These are phyloP conservation scores for Eristalis pertinax DNA, from an alignment of 2,888 invertebrate species.

Conservation along the genomic window DNA sequence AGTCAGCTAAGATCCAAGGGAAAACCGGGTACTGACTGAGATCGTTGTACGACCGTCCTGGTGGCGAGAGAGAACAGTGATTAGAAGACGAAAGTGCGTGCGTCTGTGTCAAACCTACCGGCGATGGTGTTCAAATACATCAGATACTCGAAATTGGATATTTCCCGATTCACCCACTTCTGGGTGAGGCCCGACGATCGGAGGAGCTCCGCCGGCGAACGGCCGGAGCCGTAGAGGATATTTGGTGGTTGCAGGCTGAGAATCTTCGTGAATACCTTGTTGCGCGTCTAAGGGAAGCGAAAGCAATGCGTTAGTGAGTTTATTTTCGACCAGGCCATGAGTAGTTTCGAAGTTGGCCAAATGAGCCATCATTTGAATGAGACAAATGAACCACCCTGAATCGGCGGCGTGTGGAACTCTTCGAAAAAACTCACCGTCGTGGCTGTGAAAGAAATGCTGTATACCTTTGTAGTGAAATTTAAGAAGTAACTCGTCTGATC, in stretches of 20 bases:
- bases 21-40: constrained; percentile 91
- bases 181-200: constrained; percentile 84
- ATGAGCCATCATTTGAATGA: too few relatives aligned
- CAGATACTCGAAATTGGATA: constrained; percentile 88
- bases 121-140: constrained; percentile 90
- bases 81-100: not conserved
- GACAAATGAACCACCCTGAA: too few relatives aligned
- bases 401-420: not conserved
- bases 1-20: constrained; percentile 90
- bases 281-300: constrained; percentile 82
- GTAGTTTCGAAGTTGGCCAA: not conserved
- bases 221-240: constrained; percentile 83
- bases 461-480: constrained; percentile 85
- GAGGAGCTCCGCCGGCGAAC: constrained; percentile 85
- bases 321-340: not conserved
- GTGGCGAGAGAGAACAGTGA: not conserved
- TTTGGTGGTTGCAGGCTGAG: constrained; percentile 84
- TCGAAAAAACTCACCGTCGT: not conserved
- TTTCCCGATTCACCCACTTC: constrained; percentile 86
- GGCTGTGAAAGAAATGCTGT: not conserved
- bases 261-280: constrained; percentile 85
- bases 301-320: not conserved
- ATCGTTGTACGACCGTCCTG: constrained; percentile 89
- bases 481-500: constrained; percentile 86
- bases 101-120: constrained; percentile 73